Conservation (phyloP, 2,888 invertebrate species). For the Cyclophora punctaria region DNA sequence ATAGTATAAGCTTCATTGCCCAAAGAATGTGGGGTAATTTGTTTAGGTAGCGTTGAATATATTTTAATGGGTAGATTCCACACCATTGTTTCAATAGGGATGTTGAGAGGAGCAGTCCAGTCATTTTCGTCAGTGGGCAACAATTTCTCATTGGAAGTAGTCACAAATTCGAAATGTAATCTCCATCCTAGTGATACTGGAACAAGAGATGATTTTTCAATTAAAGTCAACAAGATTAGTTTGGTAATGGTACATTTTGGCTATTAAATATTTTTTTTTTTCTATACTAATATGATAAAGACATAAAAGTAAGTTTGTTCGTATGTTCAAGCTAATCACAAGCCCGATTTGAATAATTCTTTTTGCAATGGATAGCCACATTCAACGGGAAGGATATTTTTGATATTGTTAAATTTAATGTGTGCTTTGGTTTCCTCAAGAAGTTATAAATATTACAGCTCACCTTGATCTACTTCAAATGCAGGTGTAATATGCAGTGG, state of each 20-base stretch:
- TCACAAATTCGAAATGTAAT: conserved; percentile 98
- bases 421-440: background rate
- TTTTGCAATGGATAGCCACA: too few species aligned
- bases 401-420: too few species aligned
- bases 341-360: too few species aligned
- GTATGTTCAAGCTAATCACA: too few species aligned
- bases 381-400: too few species aligned
- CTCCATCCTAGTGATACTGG: conserved; percentile 93
- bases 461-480: conserved; percentile 92
- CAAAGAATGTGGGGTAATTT: conserved; percentile 80
- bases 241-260: too few species aligned
- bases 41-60: conserved; percentile 91
- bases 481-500: conserved; percentile 96
- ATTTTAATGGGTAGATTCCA: conserved; percentile 98
- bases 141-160: conserved; percentile 79
- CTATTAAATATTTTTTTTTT: too few species aligned
- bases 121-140: conserved; percentile 73
- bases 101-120: conserved; percentile 89
- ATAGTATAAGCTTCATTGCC: conserved; percentile 66
- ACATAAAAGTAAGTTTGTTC: too few species aligned
- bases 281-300: too few species aligned
- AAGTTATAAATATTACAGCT: background rate
- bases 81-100: conserved; percentile 98
- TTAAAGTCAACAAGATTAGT: too few species aligned
- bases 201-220: conserved; percentile 26